These are phyloP conservation scores for Neotragus moschatus DNA, from an alignment of 2,113 vertebrate species.

Conservation along the genomic window DNA sequence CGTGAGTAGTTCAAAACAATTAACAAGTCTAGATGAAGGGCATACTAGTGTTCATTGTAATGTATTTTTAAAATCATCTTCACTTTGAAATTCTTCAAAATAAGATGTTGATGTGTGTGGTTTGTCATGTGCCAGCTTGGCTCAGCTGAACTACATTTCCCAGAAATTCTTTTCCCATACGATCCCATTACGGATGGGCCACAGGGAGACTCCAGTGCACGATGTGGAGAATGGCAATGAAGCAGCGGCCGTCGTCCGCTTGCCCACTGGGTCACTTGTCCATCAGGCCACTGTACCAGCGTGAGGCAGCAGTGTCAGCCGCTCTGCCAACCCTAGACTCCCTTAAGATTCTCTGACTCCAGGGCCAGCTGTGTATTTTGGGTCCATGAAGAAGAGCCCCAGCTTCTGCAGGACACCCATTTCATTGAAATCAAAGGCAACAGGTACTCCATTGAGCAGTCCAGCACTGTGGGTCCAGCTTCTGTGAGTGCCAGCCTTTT, in stretches of 20 bases:
- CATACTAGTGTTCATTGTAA: neutral
- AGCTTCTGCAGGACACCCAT: neutral
- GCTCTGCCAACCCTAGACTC: neutral
- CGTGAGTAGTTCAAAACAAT: neutral
- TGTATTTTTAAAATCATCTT: neutral
- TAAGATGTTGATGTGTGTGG: too few relatives aligned
- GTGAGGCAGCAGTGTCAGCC: neutral
- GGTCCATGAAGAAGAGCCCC: neutral
- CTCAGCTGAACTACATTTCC: neutral
- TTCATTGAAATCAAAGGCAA: neutral
- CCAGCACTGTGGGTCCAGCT: neutral
- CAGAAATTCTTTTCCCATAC: neutral
- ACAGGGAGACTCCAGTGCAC: neutral
- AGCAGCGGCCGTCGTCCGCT: fast-evolving
- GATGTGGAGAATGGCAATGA: neutral
- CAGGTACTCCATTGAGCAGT: neutral
- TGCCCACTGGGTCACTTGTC: neutral
- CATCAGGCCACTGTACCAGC: fast-evolving
- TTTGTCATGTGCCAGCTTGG: neutral
- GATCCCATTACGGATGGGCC: neutral
- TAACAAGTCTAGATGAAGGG: neutral
- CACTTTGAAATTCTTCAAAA: neutral
- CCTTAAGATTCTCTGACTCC: neutral
- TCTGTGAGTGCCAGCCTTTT: neutral
- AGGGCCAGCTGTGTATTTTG: neutral